Conservation (phyloP, 2,888 invertebrate species). For the Orthosia incerta region DNA sequence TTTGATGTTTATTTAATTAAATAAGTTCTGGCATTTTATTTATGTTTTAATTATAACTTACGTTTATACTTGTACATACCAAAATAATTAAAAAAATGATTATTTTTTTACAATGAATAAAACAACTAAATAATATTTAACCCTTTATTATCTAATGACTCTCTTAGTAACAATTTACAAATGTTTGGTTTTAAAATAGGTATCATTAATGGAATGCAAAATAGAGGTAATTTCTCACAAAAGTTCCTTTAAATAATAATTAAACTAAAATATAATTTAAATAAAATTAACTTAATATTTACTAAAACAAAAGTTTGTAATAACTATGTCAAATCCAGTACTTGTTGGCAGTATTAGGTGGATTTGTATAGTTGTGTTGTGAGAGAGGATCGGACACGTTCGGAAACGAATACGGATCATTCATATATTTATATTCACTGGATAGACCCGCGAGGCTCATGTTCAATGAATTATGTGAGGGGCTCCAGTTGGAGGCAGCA, state of each 20-base stretch:
- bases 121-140: conserved; percentile 54
- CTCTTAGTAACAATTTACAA: conserved; percentile 82
- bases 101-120: conserved; percentile 32
- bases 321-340: conserved; percentile 87
- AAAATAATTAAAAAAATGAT: conserved; percentile 24
- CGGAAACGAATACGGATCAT: conserved; percentile 88
- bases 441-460: conserved; percentile 88
- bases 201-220: conserved; percentile 85
- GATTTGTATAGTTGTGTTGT: conserved; percentile 87
- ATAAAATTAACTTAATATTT: conserved; percentile 74
- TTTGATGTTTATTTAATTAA: conserved; percentile 58
- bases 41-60: conserved; percentile 49
- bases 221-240: conserved; percentile 86
- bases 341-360: conserved; percentile 85
- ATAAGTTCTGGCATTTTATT: conserved; percentile 53
- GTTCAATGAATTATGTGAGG: conserved; percentile 87
- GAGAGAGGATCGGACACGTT: conserved; percentile 86
- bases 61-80: conserved; percentile 28
- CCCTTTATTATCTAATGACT: conserved; percentile 85
- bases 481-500: conserved; percentile 90
- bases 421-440: conserved; percentile 89
- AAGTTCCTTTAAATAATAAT: conserved; percentile 70
- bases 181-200: conserved; percentile 87
- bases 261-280: conserved; percentile 77
- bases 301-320: conserved; percentile 61